These are phyloP conservation scores for Dinomys branickii DNA, from an alignment of 2,113 vertebrate species.

Conservation along the genomic window DNA sequence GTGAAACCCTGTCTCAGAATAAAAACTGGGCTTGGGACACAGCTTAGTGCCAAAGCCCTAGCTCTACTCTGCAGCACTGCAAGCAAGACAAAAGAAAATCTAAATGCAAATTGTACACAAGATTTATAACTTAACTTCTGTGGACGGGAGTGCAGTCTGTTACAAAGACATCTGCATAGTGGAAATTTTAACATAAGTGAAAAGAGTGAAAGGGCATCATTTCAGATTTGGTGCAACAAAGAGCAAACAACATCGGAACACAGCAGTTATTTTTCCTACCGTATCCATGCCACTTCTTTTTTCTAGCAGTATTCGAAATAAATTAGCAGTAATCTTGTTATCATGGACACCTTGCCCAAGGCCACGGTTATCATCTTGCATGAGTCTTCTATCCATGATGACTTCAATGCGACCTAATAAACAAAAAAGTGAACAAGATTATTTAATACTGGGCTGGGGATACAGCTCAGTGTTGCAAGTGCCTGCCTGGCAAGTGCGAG, in stretches of 20 bases:
- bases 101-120: neutral
- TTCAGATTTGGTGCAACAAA: conserved; percentile 24
- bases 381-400: conserved; percentile 94
- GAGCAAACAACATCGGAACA: neutral
- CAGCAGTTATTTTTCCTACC: conserved; percentile 80
- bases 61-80: neutral
- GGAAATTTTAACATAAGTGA: neutral
- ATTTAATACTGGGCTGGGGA: too few species aligned
- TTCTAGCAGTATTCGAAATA: conserved; percentile 93
- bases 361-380: conserved; percentile 97
- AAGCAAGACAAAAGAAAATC: neutral
- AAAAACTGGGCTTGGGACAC: neutral
- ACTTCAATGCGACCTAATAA: conserved; percentile 93
- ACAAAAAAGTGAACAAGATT: conserved; percentile 25
- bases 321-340: conserved; percentile 94
- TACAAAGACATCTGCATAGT: conserved; percentile 9
- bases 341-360: conserved; percentile 96
- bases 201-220: neutral
- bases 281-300: conserved; percentile 83
- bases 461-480: too few species aligned
- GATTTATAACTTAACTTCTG: neutral
- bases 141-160: neutral
- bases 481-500: too few species aligned
- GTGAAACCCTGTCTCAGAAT: neutral
- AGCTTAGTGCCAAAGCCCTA: neutral